Conservation (phyloP, 2,888 invertebrate genomes). For the Troides oblongomaculatus region DNA sequence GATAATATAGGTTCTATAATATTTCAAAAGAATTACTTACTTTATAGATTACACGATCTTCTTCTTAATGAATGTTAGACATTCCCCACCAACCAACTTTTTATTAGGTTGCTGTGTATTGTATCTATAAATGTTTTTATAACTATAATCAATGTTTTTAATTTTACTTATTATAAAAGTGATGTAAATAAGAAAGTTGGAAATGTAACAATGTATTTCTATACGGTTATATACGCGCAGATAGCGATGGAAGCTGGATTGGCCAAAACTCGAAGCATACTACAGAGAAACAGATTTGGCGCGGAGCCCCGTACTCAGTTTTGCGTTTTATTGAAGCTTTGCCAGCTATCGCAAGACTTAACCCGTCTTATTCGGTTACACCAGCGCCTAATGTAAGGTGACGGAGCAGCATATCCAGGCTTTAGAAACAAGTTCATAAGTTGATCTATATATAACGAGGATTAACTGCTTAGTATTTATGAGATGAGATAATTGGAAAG, state of each 20-base stretch:
- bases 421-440: slow-evolving; percentile 9
- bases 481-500: neutral
- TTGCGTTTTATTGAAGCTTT: slow-evolving; percentile 27
- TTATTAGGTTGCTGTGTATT: too few species aligned
- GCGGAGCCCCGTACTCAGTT: slow-evolving; percentile 11
- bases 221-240: neutral
- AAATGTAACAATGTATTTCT: neutral
- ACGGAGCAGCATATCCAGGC: slow-evolving; percentile 12
- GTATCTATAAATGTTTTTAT: too few species aligned
- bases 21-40: too few species aligned
- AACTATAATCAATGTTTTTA: too few species aligned
- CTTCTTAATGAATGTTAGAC: too few species aligned
- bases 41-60: too few species aligned
- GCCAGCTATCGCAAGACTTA: slow-evolving; percentile 26
- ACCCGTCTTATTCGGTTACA: slow-evolving; percentile 20
- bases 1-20: too few species aligned
- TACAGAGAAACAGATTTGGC: slow-evolving; percentile 24
- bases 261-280: slow-evolving; percentile 9
- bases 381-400: slow-evolving; percentile 21
- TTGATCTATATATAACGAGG: slow-evolving; percentile 9
- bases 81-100: too few species aligned
- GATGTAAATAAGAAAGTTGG: too few species aligned
- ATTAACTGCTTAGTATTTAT: neutral
- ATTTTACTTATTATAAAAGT: too few species aligned
- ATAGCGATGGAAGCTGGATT: slow-evolving; percentile 4